Evolutionary conservation across 2,113 vertebrate species (phyloP).

Genomic region (Pelecanus crispus): DNA sequence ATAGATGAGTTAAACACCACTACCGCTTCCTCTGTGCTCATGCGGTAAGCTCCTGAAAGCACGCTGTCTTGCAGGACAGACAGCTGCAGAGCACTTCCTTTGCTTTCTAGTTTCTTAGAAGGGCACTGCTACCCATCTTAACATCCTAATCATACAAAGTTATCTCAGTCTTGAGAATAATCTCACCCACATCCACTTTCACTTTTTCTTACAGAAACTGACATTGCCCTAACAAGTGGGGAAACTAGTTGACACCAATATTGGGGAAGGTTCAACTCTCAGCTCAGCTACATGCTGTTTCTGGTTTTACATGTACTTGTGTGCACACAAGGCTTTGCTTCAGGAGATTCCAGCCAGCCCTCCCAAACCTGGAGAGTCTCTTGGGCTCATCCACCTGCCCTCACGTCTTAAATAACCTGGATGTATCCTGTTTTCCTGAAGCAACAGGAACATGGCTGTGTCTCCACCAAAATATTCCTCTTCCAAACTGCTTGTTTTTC

Average conservation of each 20-base stretch:
- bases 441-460: accelerated
- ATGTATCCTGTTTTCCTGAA: background rate
- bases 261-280: background rate
- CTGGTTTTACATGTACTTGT: background rate
- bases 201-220: background rate
- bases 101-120: background rate
- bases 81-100: background rate
- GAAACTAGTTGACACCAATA: background rate
- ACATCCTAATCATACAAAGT: background rate
- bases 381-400: background rate
- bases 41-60: background rate
- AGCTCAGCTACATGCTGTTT: background rate
- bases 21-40: background rate
- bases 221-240: background rate
- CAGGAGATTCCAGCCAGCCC: background rate
- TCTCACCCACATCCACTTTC: background rate
- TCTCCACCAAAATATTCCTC: background rate
- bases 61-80: accelerated
- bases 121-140: background rate
- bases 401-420: background rate
- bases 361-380: background rate
- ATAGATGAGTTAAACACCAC: background rate
- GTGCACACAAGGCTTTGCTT: background rate
- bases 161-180: background rate
- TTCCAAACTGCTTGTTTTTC: background rate